Percentiles rank a stretch among this genome's conserved stretches.
These are phyloP conservation scores for Tamandua tetradactyla DNA, from an alignment of 2,797 vertebrate species.

Conservation along the genomic window DNA sequence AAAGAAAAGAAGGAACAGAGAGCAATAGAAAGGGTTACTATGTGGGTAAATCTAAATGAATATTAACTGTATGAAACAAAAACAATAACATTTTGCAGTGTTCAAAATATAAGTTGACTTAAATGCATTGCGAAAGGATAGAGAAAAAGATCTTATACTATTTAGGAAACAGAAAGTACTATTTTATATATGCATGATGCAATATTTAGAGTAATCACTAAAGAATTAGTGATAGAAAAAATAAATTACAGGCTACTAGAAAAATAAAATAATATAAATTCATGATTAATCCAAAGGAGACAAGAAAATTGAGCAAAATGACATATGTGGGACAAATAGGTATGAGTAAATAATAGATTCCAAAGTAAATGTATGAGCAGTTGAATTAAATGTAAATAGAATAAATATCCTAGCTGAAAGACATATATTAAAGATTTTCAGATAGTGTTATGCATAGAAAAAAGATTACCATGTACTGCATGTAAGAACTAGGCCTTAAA, in stretches of 20 bases:
- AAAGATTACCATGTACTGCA: background rate
- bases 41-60: background rate
- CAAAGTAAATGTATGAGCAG: background rate
- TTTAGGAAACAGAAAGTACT: background rate
- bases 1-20: background rate
- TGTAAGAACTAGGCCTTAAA: background rate
- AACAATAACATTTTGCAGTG: background rate
- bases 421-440: background rate
- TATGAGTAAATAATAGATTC: background rate
- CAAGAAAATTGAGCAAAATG: background rate
- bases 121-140: background rate
- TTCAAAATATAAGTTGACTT: background rate
- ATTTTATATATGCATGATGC: background rate
- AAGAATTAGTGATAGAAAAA: background rate
- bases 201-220: background rate
- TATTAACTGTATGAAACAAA: background rate
- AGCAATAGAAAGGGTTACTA: background rate
- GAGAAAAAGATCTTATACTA: background rate
- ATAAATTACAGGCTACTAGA: background rate
- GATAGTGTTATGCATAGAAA: background rate
- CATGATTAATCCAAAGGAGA: background rate
- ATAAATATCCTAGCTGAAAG: background rate
- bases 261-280: background rate
- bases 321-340: background rate
- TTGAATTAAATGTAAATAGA: background rate